Conservation (phyloP, 1,140 invertebrate genomes). For the Zaprionus vittiger region DNA sequence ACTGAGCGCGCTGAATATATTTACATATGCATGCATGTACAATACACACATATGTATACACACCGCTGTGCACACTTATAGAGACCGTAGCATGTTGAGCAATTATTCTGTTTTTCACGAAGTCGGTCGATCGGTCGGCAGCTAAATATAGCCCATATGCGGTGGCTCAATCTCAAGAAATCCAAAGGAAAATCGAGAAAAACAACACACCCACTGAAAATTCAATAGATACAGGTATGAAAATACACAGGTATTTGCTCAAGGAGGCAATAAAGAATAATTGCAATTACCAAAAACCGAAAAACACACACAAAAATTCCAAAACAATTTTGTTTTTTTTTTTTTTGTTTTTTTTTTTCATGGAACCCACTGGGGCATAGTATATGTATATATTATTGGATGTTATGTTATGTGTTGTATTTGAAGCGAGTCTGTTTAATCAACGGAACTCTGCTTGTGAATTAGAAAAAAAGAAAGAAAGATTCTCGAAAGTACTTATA, state of each 20-base stretch:
- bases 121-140: conserved; percentile 60
- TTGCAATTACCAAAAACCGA: conserved; percentile 36
- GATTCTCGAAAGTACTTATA: conserved; percentile 68
- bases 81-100: conserved; percentile 60
- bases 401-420: conserved; percentile 59
- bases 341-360: conserved; percentile 49
- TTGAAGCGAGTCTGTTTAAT: conserved; percentile 32
- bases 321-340: conserved; percentile 31
- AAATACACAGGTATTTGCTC: not conserved
- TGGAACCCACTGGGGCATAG: conserved; percentile 77
- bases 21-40: conserved; percentile 20
- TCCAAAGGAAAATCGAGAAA: conserved; percentile 20
- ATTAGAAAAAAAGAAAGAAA: conserved; percentile 55
- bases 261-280: conserved; percentile 63
- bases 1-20: conserved; percentile 29
- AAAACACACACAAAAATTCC: conserved; percentile 32
- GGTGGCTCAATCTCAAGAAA: conserved; percentile 58
- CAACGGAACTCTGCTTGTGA: conserved; percentile 34
- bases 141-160: conserved; percentile 69
- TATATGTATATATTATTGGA: conserved; percentile 62
- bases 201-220: conserved; percentile 44
- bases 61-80: conserved; percentile 12
- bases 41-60: not conserved
- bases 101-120: conserved; percentile 66
- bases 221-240: conserved; percentile 29